Conservation (phyloP, 2,888 invertebrate species). For the Oscheius sp. region DNA sequence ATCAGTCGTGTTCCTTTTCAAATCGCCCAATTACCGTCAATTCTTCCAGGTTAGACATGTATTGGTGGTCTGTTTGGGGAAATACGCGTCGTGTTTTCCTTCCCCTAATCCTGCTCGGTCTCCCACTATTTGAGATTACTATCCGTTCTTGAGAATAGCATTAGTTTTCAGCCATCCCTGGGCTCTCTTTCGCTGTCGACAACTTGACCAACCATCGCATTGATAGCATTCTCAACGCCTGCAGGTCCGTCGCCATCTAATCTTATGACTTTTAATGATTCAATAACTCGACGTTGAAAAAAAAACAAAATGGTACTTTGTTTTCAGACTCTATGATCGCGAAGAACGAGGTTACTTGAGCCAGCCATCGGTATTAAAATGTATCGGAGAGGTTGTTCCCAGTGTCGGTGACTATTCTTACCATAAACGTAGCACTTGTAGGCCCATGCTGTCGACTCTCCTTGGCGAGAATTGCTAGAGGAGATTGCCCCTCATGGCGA, state of each 20-base stretch:
- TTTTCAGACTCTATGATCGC: constrained; percentile 36
- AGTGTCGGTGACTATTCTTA: constrained; percentile 21
- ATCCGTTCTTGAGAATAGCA: too few species aligned
- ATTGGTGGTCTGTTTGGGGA: too few species aligned
- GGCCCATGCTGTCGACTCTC: constrained; percentile 30
- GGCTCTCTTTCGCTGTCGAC: constrained; percentile 31
- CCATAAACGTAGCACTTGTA: background rate
- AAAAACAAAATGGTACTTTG: background rate
- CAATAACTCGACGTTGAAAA: background rate
- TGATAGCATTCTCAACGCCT: constrained; percentile 30
- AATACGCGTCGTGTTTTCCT: background rate
- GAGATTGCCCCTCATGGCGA: constrained; percentile 35
- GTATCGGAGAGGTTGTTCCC: constrained; percentile 37
- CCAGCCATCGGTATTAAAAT: constrained; percentile 33
- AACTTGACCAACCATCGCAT: constrained; percentile 24
- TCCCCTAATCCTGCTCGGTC: background rate
- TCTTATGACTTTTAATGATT: background rate
- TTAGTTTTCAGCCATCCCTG: constrained; percentile 29
- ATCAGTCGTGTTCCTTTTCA: constrained; percentile 14
- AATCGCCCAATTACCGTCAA: constrained; percentile 17
- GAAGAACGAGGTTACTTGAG: constrained; percentile 31
- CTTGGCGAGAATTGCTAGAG: constrained; percentile 33
- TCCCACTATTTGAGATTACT: background rate
- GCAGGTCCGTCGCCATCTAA: constrained; percentile 27
- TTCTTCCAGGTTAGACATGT: constrained; percentile 17